Conservation (phyloP, 53 echinoderm and acorn worm genomes). For the Temnopleurus reevesii region DNA sequence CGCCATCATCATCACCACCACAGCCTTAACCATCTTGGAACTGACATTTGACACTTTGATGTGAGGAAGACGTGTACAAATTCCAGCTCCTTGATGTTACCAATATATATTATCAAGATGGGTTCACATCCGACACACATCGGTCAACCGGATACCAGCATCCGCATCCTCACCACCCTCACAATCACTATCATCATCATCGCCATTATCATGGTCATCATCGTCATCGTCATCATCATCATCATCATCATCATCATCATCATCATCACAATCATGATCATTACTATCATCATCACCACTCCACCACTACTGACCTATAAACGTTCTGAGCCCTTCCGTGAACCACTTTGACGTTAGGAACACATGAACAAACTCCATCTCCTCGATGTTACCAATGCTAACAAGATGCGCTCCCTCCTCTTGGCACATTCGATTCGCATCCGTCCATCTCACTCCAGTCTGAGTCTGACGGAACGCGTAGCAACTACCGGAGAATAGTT, state of each 20-base stretch:
- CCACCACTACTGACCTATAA: constrained; percentile 88
- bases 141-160: too few species aligned
- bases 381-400: constrained; percentile 67
- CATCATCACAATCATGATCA: too few species aligned
- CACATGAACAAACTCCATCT: constrained; percentile 90
- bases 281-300: too few species aligned
- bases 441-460: constrained; percentile 74
- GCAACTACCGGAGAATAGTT: constrained; percentile 65
- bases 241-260: neutral
- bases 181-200: too few species aligned
- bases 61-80: too few species aligned
- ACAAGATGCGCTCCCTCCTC: constrained; percentile 74
- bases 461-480: constrained; percentile 66
- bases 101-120: too few species aligned
- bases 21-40: too few species aligned
- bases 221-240: neutral
- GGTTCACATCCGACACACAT: too few species aligned
- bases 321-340: constrained; percentile 70
- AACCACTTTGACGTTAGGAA: constrained; percentile 73
- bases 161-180: too few species aligned
- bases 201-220: neutral
- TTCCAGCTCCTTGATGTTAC: too few species aligned
- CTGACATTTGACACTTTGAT: too few species aligned
- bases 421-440: constrained; percentile 75
- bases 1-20: too few species aligned